Base-by-base conservation (phyloP, 1,140 invertebrate species). In the Anastatus disparis region DNA sequence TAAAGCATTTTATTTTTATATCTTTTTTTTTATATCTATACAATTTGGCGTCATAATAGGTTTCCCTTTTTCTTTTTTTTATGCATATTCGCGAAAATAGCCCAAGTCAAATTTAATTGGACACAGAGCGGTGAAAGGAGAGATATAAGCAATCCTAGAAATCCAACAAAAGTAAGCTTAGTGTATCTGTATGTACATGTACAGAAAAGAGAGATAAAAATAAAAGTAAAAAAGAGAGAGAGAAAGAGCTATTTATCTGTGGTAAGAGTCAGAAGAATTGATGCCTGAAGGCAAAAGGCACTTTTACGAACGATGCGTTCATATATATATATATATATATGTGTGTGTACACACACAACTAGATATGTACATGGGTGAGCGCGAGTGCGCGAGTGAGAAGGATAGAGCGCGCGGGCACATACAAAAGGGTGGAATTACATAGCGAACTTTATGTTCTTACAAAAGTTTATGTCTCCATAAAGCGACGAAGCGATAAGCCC, bases 391-490 rank as follows among this genome's bases (percentile, higher is more conserved):
- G n/a, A n/a, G n/a, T n/a, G n/a, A n/a, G n/a, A n/a, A n/a, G n/a
- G n/a, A n/a, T n/a, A n/a, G n/a, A n/a, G 22, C 38, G 24, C 53
- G 27, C 29, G 12, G 22, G 52, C 64, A 35, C 40, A 29, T 42
- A 68, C 59, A 55, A 68, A 68, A 70, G 58, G 66, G 66, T 68
- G 66, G 55, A 68, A 68, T 68, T 68, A 68, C 66, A 68, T 20
- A 50, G 56, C 55, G 66, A n/a, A 68, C 66, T 68, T 68, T 61
- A 59, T 50, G 66, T 40, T 68, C 66, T 61, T 59, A 52, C 66
- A 61, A 68, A 68, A 68, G 55, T 68, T 59, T 68, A 68, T 68
- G 66, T 68, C 66, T 68, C 66, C 66, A 68, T 68, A 68, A 68
- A 68, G 66, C 55, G 42, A 29, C 20, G 56, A 61, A n/a, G n/a